A percentile compares a stretch with the other conserved stretches of the same genome.
Conservation (phyloP, 2,113 vertebrate species). For the Platanista minor region DNA sequence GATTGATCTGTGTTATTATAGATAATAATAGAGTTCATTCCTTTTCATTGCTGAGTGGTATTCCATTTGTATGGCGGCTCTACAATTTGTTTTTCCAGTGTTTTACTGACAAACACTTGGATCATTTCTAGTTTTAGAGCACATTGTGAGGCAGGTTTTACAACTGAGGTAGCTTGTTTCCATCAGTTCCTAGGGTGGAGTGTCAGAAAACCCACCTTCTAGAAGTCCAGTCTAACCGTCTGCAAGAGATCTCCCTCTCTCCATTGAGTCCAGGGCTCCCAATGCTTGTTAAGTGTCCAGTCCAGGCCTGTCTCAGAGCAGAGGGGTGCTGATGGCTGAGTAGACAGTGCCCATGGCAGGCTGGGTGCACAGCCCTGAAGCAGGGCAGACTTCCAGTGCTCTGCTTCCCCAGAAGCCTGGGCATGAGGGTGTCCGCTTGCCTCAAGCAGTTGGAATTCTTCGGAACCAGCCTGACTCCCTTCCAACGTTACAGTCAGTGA, state of each 20-base stretch:
- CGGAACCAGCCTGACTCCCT: not conserved
- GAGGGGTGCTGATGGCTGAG: not conserved
- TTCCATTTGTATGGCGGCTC: not conserved
- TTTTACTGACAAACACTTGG: not conserved
- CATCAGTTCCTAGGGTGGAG: not conserved
- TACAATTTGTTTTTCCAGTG: not conserved
- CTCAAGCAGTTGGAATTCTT: not conserved
- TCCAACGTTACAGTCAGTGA: not conserved
- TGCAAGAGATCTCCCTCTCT: not conserved
- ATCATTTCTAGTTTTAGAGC: not conserved
- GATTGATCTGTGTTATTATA: not conserved
- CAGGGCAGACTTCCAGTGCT: not conserved
- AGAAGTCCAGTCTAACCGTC: not conserved
- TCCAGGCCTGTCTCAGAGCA: not conserved
- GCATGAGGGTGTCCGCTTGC: not conserved
- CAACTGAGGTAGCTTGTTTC: not conserved
- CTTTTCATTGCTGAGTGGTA: not conserved
- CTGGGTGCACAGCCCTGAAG: not conserved
- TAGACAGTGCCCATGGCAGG: not conserved
- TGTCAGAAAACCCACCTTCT: not conserved
- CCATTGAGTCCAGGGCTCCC: not conserved
- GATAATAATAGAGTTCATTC: not conserved
- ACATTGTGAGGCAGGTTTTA: not conserved
- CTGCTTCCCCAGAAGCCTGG: not conserved
- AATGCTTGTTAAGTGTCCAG: not conserved